Percentiles rank a stretch among this genome's conserved stretches.
Conservation (phyloP, 2,113 vertebrate species). For the Elephas maximus region DNA sequence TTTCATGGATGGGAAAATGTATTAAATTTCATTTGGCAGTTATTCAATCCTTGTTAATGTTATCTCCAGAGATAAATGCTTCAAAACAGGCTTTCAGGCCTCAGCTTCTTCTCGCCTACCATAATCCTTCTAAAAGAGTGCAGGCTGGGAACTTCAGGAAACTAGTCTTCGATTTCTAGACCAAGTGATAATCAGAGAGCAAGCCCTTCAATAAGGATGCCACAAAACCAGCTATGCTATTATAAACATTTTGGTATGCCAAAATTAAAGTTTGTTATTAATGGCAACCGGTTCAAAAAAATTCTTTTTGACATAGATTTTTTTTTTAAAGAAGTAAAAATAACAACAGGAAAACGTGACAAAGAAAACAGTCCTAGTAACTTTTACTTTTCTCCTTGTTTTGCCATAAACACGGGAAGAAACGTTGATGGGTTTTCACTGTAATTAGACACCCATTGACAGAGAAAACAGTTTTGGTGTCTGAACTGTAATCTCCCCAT, state of each 20-base stretch:
- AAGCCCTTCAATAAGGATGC: not conserved
- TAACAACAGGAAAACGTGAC: not conserved
- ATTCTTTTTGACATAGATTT: not conserved
- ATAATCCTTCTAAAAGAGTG: constrained; percentile 61
- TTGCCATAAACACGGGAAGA: constrained; percentile 17
- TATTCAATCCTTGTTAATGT: constrained; percentile 74
- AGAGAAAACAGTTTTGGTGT: constrained; percentile 64
- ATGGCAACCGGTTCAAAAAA: not conserved
- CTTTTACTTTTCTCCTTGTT: constrained; percentile 39
- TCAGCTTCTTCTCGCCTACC: constrained; percentile 47
- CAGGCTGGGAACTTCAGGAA: not conserved
- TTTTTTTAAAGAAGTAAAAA: constrained; percentile 37
- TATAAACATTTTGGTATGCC: constrained; percentile 4
- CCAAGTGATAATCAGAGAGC: not conserved
- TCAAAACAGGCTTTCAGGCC: constrained; percentile 74
- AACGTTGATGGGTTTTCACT: constrained; percentile 53
- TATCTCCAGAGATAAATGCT: constrained; percentile 75
- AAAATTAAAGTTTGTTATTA: not conserved
- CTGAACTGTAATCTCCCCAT: constrained; percentile 65
- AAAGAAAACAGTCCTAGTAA: not conserved
- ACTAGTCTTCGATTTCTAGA: constrained; percentile 33
- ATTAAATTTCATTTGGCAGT: constrained; percentile 79
- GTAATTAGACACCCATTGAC: constrained; percentile 59
- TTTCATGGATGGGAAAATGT: constrained; percentile 74
- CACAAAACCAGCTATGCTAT: not conserved